Conservation (phyloP, 37 sponge, comb jelly and placozoan species). For the Ephydatia muelleri region DNA sequence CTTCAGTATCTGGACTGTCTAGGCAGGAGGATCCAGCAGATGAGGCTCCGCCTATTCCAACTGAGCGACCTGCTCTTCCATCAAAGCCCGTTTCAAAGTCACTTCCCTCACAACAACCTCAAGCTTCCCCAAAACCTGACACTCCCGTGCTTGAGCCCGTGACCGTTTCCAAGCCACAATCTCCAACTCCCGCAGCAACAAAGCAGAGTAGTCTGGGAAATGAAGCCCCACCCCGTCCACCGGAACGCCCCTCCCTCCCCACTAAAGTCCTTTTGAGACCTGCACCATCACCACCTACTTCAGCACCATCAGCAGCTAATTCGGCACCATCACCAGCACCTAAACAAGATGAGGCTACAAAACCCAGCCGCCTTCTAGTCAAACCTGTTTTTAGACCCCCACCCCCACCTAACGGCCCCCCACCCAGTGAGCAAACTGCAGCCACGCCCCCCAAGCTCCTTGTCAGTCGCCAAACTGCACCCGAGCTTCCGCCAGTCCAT, state of each 20-base stretch:
- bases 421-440: neutral
- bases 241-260: neutral
- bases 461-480: neutral
- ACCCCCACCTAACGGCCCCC: neutral
- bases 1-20: neutral
- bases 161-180: no score
- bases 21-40: neutral
- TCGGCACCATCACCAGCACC: neutral
- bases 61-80: neutral
- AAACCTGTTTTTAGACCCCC: neutral
- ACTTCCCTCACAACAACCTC: no score
- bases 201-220: neutral
- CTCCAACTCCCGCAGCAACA: neutral
- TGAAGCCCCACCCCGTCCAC: neutral
- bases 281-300: neutral
- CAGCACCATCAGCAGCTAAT: neutral
- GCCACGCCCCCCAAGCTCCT: neutral
- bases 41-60: neutral
- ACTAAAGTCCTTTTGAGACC: neutral
- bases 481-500: slow-evolving; percentile 10
- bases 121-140: no score
- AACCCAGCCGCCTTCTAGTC: neutral
- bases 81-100: neutral
- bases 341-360: neutral
- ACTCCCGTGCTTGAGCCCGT: no score